phyloP scores from a whole-genome alignment of 2,888 invertebrate genomes.

The Brachylomia viminalis region DNA sequence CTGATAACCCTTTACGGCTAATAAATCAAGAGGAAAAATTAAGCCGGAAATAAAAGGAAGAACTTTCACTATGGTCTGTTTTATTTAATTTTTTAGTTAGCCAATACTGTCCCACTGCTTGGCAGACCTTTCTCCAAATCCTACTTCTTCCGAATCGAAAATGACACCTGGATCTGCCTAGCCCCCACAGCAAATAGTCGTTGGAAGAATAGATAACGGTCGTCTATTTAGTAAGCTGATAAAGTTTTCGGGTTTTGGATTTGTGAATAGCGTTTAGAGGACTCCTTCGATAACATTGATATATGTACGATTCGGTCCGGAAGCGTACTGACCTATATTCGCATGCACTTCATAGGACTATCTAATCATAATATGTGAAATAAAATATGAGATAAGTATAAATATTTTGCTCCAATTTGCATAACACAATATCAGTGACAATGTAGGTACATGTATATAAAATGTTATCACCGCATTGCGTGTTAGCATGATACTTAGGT shows the following conservation, averaged over 20 bases:
- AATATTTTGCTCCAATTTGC: conserved; percentile 29
- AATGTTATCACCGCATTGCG: conserved; percentile 30
- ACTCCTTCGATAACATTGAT: neutral
- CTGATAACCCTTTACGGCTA: neutral
- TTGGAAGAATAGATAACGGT: neutral
- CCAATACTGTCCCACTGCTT: no score
- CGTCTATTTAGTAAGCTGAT: neutral
- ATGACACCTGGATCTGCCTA: neutral
- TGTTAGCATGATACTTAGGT: conserved; percentile 7
- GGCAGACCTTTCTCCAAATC: no score
- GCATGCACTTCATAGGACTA: neutral
- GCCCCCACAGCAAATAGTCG: neutral
- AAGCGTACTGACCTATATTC: conserved; percentile 20
- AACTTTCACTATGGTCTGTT: neutral
- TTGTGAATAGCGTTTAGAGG: neutral
- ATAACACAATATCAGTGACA: conserved; percentile 21
- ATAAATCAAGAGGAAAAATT: neutral
- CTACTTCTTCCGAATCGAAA: neutral
- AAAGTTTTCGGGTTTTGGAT: neutral
- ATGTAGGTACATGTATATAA: neutral
- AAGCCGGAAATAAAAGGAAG: neutral
- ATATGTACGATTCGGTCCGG: neutral
- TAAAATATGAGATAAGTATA: conserved; percentile 13
- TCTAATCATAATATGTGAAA: conserved; percentile 23
- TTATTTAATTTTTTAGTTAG: no score